phyloP scores from a whole-genome alignment of 2,888 invertebrate species.

The Phengaris arion region DNA sequence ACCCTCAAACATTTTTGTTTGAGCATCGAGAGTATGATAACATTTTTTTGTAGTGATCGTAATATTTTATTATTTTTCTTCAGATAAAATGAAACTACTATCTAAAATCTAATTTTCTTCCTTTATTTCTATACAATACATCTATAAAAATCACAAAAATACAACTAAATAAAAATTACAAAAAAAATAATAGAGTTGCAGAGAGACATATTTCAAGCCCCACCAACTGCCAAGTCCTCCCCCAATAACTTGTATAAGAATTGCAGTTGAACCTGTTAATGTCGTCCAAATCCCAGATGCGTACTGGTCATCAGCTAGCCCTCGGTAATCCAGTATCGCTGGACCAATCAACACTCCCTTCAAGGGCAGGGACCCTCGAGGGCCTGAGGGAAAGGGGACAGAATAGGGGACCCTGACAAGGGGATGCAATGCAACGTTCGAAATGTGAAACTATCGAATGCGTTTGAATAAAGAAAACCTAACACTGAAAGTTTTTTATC shows the following conservation, averaged over 20 bases:
- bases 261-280: slow-evolving; percentile 56
- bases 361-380: slow-evolving; percentile 46
- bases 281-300: slow-evolving; percentile 57
- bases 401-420: slow-evolving; percentile 33
- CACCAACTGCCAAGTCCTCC: neutral
- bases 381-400: slow-evolving; percentile 47
- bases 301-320: slow-evolving; percentile 66
- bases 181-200: neutral
- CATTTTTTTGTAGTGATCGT: too few species aligned
- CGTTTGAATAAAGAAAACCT: slow-evolving; percentile 10
- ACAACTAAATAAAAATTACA: neutral
- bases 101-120: too few species aligned
- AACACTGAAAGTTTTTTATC: neutral
- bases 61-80: too few species aligned
- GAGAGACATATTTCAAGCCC: neutral
- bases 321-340: slow-evolving; percentile 68
- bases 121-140: too few species aligned
- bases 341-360: slow-evolving; percentile 71
- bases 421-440: slow-evolving; percentile 31
- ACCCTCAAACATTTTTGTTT: too few species aligned
- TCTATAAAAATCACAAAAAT: neutral
- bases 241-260: slow-evolving; percentile 42
- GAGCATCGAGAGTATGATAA: too few species aligned
- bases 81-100: too few species aligned
- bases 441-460: neutral